A percentile compares a stretch with the other conserved stretches of the same genome.
Evolutionary conservation across 2,113 vertebrate species (phyloP).

Genomic region (Corythoichthys haematopterus): DNA sequence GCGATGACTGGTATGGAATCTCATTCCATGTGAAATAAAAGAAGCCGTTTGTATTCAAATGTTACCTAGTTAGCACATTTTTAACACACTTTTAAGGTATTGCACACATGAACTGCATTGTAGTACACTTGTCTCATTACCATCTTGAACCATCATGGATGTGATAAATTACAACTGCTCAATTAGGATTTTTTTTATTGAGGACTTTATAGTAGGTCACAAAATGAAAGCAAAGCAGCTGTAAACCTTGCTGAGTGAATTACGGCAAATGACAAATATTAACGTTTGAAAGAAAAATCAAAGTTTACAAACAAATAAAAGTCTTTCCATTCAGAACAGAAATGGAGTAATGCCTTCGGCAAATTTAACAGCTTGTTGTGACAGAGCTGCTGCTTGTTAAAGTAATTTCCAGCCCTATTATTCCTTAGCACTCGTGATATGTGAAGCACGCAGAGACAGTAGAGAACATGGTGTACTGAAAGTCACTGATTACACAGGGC

Average conservation of each 20-base stretch:
- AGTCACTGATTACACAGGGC: slow-evolving; percentile 68
- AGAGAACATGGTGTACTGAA: slow-evolving; percentile 65
- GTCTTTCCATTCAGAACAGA: background rate
- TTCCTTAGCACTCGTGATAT: slow-evolving; percentile 35
- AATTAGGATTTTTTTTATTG: slow-evolving; percentile 2
- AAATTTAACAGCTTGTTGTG: slow-evolving; percentile 25
- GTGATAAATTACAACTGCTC: background rate
- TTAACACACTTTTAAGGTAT: background rate
- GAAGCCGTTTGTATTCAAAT: background rate
- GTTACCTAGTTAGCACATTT: no score
- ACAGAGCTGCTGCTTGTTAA: slow-evolving; percentile 26
- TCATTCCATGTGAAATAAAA: background rate
- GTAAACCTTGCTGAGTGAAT: background rate
- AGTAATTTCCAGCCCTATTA: slow-evolving; percentile 36
- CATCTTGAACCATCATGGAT: background rate
- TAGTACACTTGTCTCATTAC: background rate
- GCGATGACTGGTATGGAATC: background rate
- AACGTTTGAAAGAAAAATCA: background rate
- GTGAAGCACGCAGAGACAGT: slow-evolving; percentile 37
- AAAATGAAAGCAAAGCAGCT: background rate
- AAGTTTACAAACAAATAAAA: slow-evolving; percentile 3
- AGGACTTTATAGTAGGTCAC: background rate
- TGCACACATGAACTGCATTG: background rate
- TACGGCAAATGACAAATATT: background rate
- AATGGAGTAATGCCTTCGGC: slow-evolving; percentile 12